Percentiles rank a stretch among this genome's conserved stretches.
Conservation (phyloP, 2,113 vertebrate species). For the Otolemur garnettii region DNA sequence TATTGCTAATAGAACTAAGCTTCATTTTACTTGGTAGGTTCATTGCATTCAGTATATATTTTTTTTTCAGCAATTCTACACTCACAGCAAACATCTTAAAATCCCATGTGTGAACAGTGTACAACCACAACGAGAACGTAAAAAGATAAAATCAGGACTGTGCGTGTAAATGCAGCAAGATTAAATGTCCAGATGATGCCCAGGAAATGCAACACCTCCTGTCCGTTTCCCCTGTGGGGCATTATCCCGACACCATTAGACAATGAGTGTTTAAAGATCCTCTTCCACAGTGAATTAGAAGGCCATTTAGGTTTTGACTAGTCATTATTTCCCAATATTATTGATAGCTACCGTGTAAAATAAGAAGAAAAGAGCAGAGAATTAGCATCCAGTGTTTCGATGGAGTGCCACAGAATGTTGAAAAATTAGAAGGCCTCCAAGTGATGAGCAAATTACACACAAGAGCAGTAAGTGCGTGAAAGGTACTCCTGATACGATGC, state of each 20-base stretch:
- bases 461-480: not conserved
- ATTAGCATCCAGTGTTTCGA: not conserved
- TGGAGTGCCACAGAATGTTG: not conserved
- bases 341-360: constrained; percentile 41
- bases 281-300: constrained; percentile 53
- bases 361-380: not conserved
- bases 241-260: not conserved
- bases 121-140: not conserved
- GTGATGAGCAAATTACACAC: not conserved
- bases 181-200: not conserved
- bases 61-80: not conserved
- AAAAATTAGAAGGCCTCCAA: not conserved
- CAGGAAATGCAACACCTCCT: not conserved
- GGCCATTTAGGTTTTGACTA: constrained; percentile 54
- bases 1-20: not conserved
- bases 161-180: not conserved
- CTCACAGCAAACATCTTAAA: not conserved
- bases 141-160: not conserved
- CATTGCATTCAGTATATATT: not conserved
- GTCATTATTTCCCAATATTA: constrained; percentile 57
- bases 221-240: not conserved
- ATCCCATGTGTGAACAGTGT: not conserved
- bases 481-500: not conserved
- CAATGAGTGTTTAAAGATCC: not conserved
- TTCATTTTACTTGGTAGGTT: constrained; percentile 44